These are phyloP conservation scores for Aphelenchoides besseyi DNA, from an alignment of 1,140 invertebrate species.

Conservation along the genomic window DNA sequence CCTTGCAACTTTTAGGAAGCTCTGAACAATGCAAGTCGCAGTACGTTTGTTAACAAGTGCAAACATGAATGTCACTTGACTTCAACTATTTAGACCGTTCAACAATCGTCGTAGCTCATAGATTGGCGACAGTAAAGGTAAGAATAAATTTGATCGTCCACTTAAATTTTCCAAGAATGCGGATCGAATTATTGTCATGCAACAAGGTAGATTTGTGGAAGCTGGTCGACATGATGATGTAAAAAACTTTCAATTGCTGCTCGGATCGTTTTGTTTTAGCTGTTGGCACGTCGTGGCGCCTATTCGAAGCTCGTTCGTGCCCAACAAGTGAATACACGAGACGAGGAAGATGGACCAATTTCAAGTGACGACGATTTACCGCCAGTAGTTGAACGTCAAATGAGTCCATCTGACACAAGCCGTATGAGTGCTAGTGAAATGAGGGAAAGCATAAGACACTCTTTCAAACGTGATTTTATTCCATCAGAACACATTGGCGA, in stretches of 20 bases:
- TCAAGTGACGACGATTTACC: slow-evolving; percentile 14
- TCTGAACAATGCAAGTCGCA: slow-evolving; percentile 42
- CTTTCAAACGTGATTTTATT: slow-evolving; percentile 37
- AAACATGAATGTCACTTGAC: too few relatives aligned
- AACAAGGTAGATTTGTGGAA: slow-evolving; percentile 63
- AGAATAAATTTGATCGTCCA: too few relatives aligned
- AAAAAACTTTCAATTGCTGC: background rate
- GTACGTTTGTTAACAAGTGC: too few relatives aligned
- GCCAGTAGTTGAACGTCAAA: background rate
- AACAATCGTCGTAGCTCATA: slow-evolving; percentile 66
- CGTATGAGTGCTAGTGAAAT: slow-evolving; percentile 17
- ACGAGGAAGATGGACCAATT: slow-evolving; percentile 1
- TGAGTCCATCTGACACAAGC: background rate
- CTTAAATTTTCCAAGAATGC: too few relatives aligned
- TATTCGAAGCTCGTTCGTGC: slow-evolving; percentile 23
- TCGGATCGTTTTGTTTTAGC: background rate
- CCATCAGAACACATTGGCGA: slow-evolving; percentile 38
- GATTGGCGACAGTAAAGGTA: slow-evolving; percentile 65
- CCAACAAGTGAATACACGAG: slow-evolving; percentile 21
- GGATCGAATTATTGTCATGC: slow-evolving; percentile 62
- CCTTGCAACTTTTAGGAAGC: slow-evolving; percentile 21
- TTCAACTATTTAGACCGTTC: slow-evolving; percentile 14
- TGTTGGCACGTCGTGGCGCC: slow-evolving; percentile 26
- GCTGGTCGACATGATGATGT: slow-evolving; percentile 30
- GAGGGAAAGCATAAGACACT: slow-evolving; percentile 31